Conservation (phyloP, 2,797 vertebrate species). For the Acrocephalus scirpaceus region DNA sequence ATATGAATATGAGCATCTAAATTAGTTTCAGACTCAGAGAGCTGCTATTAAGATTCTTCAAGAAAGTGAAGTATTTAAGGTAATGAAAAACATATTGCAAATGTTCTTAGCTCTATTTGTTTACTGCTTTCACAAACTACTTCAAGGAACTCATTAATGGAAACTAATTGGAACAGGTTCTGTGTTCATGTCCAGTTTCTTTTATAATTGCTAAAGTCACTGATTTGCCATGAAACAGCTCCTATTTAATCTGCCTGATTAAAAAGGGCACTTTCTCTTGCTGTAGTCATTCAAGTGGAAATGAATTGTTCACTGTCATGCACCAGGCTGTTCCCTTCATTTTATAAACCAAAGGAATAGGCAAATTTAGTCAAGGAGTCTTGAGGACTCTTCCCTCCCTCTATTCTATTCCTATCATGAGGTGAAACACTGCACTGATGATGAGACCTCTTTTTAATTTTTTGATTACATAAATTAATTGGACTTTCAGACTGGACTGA, state of each 20-base stretch:
- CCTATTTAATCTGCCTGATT: conserved; percentile 49
- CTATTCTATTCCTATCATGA: background rate
- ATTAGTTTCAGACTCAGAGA: background rate
- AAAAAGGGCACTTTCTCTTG: conserved; percentile 50
- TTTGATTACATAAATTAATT: conserved; percentile 40
- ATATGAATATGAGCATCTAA: background rate
- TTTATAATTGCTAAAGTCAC: conserved; percentile 57
- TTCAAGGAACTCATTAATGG: conserved; percentile 28
- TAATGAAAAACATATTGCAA: background rate
- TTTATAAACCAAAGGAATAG: conserved; percentile 40
- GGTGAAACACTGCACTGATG: background rate
- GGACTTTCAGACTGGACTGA: background rate
- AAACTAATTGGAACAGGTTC: conserved; percentile 69
- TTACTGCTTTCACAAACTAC: conserved; percentile 37
- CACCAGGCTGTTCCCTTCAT: background rate
- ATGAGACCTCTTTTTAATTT: conserved; percentile 6
- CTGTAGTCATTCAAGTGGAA: conserved; percentile 30
- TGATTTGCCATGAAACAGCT: conserved; percentile 42
- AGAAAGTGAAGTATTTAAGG: background rate
- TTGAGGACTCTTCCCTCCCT: background rate
- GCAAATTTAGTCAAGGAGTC: conserved; percentile 14
- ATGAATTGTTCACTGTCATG: background rate
- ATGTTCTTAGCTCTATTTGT: background rate
- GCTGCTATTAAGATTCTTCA: background rate
- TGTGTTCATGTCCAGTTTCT: conserved; percentile 20